phyloP scores from a whole-genome alignment of 2,113 vertebrate genomes.

The Myrmecobius fasciatus region DNA sequence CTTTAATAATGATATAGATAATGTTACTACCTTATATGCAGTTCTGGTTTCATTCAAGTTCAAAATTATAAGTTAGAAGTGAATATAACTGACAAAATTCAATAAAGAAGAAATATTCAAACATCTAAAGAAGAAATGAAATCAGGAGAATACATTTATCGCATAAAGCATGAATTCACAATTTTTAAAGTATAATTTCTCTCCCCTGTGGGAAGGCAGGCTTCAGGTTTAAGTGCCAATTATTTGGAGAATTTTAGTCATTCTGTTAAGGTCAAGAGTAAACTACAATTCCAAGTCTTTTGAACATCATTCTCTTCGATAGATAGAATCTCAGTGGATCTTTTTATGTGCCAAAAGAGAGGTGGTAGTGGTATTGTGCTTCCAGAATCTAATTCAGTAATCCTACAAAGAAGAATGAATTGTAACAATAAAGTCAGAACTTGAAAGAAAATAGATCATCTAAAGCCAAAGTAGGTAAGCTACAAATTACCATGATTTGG shows the following conservation, averaged over 20 bases:
- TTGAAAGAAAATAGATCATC: slow-evolving; percentile 12
- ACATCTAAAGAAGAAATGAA: slow-evolving; percentile 32
- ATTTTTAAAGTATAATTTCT: slow-evolving; percentile 40
- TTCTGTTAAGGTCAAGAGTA: slow-evolving; percentile 12
- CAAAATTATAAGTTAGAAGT: slow-evolving; percentile 42
- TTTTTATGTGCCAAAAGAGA: slow-evolving; percentile 27
- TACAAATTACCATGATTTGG: slow-evolving; percentile 1
- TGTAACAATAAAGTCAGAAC: slow-evolving; percentile 41
- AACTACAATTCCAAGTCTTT: slow-evolving; percentile 5
- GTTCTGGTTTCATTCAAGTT: slow-evolving; percentile 31
- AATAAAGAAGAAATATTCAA: slow-evolving; percentile 40
- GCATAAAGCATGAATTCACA: slow-evolving; percentile 33
- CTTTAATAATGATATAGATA: slow-evolving; percentile 22
- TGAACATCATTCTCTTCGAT: not conserved
- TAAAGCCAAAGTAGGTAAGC: slow-evolving; percentile 23
- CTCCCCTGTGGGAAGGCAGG: slow-evolving; percentile 26
- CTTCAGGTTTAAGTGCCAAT: slow-evolving; percentile 21
- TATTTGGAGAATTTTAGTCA: not conserved
- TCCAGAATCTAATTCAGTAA: slow-evolving; percentile 39
- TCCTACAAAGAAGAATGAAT: slow-evolving; percentile 44
- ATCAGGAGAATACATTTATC: not conserved
- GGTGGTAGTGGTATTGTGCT: not conserved
- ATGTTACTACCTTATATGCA: slow-evolving; percentile 30
- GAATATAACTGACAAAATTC: slow-evolving; percentile 37
- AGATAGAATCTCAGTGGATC: slow-evolving; percentile 19